Base-by-base conservation (phyloP, 2,113 vertebrate species). In the Oryzias woworae region DNA sequence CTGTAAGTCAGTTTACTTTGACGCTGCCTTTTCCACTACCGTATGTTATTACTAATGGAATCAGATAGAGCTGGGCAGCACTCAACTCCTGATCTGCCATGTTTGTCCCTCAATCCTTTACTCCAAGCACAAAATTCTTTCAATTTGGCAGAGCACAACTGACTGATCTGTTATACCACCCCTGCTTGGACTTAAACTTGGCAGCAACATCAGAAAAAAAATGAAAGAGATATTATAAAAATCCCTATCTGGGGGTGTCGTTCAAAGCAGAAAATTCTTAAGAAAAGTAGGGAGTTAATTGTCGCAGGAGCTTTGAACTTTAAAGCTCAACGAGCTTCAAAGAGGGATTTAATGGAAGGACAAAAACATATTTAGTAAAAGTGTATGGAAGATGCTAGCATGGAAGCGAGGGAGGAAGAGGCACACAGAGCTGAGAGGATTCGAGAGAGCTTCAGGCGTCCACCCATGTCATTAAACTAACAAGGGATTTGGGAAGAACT, bases 401-500 rank as follows among this genome's bases (percentile, higher is more conserved):
- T 31, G 53, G 41, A 36, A 41, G 54, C 36, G 44, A 60, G 44
- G 52, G 54, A 64, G 52, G 62, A 46, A 45, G 55, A 50, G 44
- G 52, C 23, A 53, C 17, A 50, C 43, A 54, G 58, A 64, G n/a
- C n/a, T n/a, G n/a, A n/a, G n/a, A n/a, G n/a, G n/a, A n/a, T n/a
- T n/a, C n/a, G n/a, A n/a, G n/a, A n/a, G n/a, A n/a, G 71, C 69
- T 52, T 47, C 42, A 73, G 56, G 78, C 6, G 22, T 62, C 66
- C 70, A 55, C 74, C 70, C 41, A 66, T 71, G 75, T 74, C 43
- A 46, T 45, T 69, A 63, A 81, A 76, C 58, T 74, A 68, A 77
- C 64, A 66, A 20, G 15, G 75, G 76, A 80, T 88, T 72, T 85
- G 69, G 66, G 51, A 31, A 47, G 50, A 78, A 78, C 81, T 81